phyloP scores from a whole-genome alignment of 2,113 vertebrate species.

The Hydrolagus affinis region DNA sequence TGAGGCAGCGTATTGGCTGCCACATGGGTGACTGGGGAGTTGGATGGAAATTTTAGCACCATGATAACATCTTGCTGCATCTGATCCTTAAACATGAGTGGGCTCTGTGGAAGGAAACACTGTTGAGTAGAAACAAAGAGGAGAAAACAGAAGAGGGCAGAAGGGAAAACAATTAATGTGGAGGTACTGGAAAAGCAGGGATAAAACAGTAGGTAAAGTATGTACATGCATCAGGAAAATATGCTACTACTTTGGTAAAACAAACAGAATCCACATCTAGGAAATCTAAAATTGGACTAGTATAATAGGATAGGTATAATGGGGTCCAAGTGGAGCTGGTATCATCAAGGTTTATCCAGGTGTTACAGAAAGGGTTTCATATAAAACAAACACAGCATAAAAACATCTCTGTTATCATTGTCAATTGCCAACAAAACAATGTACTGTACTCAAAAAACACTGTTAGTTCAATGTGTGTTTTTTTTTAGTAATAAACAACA shows the following conservation, averaged over 20 bases:
- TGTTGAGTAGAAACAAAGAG: slow-evolving; percentile 71
- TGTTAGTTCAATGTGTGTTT: neutral
- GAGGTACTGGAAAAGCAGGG: slow-evolving; percentile 55
- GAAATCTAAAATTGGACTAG: slow-evolving; percentile 41
- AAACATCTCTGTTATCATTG: neutral
- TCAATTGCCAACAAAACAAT: neutral
- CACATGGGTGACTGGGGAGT: slow-evolving; percentile 91
- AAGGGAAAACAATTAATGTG: slow-evolving; percentile 70
- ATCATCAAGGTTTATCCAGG: neutral
- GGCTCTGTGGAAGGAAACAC: slow-evolving; percentile 98
- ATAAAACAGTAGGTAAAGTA: slow-evolving; percentile 45
- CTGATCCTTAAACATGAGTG: slow-evolving; percentile 98
- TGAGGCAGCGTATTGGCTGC: slow-evolving; percentile 94
- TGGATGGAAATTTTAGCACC: slow-evolving; percentile 97
- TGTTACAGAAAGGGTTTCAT: neutral
- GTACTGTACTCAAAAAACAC: neutral
- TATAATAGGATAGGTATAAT: slow-evolving; percentile 37
- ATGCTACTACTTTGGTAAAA: neutral
- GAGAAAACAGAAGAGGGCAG: slow-evolving; percentile 58
- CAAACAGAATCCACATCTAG: slow-evolving; percentile 36
- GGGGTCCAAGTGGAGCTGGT: slow-evolving; percentile 14
- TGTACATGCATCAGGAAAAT: slow-evolving; percentile 50
- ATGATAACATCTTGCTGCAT: slow-evolving; percentile 99
- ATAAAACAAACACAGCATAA: slow-evolving; percentile 8
- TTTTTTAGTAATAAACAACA: neutral